phyloP scores from a whole-genome alignment of 2,888 invertebrate genomes.

The Megastigmus dorsalis region DNA sequence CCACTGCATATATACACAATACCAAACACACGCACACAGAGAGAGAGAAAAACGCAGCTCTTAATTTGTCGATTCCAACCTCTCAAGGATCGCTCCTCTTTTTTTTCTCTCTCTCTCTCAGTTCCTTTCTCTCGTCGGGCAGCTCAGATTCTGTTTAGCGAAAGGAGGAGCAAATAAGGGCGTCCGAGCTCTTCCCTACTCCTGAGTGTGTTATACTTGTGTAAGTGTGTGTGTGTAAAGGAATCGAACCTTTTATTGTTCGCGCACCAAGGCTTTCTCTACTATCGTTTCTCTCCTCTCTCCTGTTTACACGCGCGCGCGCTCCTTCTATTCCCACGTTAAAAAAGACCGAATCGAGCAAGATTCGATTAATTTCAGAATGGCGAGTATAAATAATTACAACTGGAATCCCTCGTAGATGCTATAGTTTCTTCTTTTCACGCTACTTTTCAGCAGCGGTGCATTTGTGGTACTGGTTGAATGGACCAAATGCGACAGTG shows the following conservation, averaged over 20 bases:
- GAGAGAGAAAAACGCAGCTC: too few species aligned
- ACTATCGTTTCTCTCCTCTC: not conserved
- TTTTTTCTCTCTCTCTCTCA: not conserved
- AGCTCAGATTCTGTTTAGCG: slow-evolving; percentile 19
- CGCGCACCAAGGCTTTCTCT: not conserved
- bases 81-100: too few species aligned
- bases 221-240: slow-evolving; percentile 14
- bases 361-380: slow-evolving; percentile 46
- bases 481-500: too few species aligned
- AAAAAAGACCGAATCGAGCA: too few species aligned
- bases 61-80: slow-evolving; percentile 36
- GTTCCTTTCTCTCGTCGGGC: not conserved
- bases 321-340: not conserved
- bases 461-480: too few species aligned
- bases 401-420: too few species aligned
- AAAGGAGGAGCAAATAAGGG: slow-evolving; percentile 28
- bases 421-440: too few species aligned
- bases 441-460: too few species aligned
- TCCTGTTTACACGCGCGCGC: slow-evolving; percentile 20
- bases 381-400: slow-evolving; percentile 42
- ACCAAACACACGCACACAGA: too few species aligned
- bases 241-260: slow-evolving; percentile 28
- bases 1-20: not conserved
- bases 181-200: too few species aligned
- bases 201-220: too few species aligned